Evolutionary conservation across 2,797 vertebrate species (phyloP).

Genomic region (Hylomyscus alleni): DNA sequence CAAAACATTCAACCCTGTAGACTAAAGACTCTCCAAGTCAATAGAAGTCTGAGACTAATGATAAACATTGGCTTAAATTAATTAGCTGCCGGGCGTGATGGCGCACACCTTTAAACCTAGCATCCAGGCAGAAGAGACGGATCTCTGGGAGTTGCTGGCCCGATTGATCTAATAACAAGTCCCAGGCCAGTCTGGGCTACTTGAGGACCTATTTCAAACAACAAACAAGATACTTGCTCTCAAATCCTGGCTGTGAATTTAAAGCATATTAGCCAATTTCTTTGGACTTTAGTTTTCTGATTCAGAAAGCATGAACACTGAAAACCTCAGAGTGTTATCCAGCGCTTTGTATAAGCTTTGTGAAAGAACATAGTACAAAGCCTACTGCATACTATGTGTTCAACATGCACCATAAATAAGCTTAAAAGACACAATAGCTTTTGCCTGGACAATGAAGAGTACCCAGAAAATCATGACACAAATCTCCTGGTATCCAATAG

Average conservation of each 20-base stretch:
- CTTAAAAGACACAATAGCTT: neutral
- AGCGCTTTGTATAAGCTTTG: neutral
- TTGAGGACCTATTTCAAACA: neutral
- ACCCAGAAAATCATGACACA: neutral
- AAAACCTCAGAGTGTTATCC: neutral
- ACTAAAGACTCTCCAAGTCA: neutral
- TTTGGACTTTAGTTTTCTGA: neutral
- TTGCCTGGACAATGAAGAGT: neutral
- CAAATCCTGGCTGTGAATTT: slow-evolving; percentile 3
- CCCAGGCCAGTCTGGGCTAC: neutral
- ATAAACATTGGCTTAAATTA: neutral
- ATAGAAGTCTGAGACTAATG: neutral
- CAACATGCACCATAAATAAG: neutral
- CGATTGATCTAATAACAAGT: neutral
- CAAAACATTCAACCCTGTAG: neutral
- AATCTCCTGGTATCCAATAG: neutral
- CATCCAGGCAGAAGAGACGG: neutral
- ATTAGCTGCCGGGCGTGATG: neutral
- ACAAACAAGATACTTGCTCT: neutral
- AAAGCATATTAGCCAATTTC: neutral
- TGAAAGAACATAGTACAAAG: neutral
- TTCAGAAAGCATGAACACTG: neutral
- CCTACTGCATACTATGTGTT: neutral
- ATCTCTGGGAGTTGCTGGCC: neutral
- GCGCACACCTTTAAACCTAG: neutral